Evolutionary conservation across 2,888 invertebrate genomes (phyloP).

Genomic region (Trilocha varians): DNA sequence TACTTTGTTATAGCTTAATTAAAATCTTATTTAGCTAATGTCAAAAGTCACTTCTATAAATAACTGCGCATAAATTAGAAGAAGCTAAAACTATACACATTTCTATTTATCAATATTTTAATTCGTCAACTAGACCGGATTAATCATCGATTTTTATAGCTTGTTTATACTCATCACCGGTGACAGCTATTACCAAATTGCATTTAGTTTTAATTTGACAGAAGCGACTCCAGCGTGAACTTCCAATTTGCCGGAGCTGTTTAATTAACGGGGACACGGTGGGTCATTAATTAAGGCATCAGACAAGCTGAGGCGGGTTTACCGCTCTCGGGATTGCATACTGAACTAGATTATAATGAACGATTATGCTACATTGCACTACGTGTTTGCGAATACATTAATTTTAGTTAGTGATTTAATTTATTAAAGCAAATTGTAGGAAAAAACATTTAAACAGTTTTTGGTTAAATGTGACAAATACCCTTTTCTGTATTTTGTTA

Average conservation of each 20-base stretch:
- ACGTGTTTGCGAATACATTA: neutral
- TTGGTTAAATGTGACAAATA: too few relatives aligned
- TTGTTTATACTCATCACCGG: constrained; percentile 3
- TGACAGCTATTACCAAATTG: constrained; percentile 41
- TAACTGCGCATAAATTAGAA: too few relatives aligned
- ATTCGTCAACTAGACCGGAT: too few relatives aligned
- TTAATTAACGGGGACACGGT: constrained; percentile 67
- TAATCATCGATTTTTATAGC: neutral
- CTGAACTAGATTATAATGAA: constrained; percentile 49
- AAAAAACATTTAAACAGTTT: too few relatives aligned
- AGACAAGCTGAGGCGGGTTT: constrained; percentile 54
- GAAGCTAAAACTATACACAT: too few relatives aligned
- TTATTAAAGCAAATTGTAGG: too few relatives aligned
- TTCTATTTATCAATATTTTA: too few relatives aligned
- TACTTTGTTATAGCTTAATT: too few relatives aligned
- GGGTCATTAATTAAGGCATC: constrained; percentile 70
- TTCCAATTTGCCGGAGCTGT: constrained; percentile 62
- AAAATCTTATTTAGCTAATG: too few relatives aligned
- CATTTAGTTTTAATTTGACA: constrained; percentile 61
- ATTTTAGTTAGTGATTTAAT: too few relatives aligned
- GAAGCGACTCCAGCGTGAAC: constrained; percentile 45
- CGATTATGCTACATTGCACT: constrained; percentile 35
- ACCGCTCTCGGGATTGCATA: constrained; percentile 47
- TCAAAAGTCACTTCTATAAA: too few relatives aligned
- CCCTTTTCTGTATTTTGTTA: too few relatives aligned